Evolutionary conservation across 1,140 invertebrate species (phyloP).

Genomic region (Pseudoatta argentina): DNA sequence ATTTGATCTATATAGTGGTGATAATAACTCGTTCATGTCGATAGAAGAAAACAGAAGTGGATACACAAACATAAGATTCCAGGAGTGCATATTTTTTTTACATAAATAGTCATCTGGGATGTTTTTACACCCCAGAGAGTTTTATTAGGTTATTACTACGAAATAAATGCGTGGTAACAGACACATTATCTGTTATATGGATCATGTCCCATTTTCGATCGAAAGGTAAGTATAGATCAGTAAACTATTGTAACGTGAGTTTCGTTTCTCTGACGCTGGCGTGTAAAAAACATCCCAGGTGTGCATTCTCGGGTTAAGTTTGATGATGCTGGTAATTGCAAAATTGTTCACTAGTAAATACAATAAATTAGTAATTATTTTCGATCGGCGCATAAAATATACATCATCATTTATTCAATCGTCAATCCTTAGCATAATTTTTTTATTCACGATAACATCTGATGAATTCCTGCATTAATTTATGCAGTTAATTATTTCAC

Average conservation of each 20-base stretch:
- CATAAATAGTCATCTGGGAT: no score
- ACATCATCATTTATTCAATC: background rate
- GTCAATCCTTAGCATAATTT: background rate
- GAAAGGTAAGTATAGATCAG: no score
- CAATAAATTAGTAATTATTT: background rate
- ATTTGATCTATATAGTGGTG: background rate
- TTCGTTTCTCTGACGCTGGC: no score
- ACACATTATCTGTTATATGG: no score
- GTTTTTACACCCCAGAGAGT: no score
- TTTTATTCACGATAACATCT: background rate
- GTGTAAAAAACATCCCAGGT: no score
- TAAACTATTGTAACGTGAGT: no score
- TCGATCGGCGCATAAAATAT: background rate
- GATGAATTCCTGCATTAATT: background rate
- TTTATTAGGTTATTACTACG: no score
- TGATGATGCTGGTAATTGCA: background rate
- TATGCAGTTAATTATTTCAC: background rate
- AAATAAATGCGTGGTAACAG: no score
- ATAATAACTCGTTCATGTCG: background rate
- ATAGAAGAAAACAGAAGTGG: conserved; percentile 4
- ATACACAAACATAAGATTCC: background rate
- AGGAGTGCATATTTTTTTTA: no score
- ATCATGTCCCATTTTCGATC: no score
- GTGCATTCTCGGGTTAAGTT: no score
- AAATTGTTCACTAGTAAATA: background rate